These are phyloP conservation scores for Pseudochirops corinnae DNA, from an alignment of 2,797 vertebrate species.

Conservation along the genomic window DNA sequence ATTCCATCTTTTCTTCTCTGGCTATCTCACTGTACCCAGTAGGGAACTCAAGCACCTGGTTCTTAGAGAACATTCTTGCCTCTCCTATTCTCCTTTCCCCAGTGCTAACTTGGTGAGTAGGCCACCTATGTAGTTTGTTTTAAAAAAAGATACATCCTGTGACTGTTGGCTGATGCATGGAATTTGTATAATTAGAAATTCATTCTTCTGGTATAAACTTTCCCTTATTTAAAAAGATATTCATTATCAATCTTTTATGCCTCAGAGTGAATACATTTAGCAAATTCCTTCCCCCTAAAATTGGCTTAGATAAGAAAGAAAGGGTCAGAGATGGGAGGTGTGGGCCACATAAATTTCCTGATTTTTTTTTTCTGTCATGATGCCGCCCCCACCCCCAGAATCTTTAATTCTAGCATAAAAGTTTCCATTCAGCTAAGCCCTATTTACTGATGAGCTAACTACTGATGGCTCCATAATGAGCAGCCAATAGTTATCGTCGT, in stretches of 20 bases:
- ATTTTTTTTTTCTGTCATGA: background rate
- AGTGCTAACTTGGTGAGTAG: background rate
- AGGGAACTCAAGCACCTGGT: background rate
- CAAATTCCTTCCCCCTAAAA: background rate
- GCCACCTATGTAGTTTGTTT: background rate
- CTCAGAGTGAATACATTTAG: background rate
- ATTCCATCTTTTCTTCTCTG: background rate
- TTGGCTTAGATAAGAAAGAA: background rate
- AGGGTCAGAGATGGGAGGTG: background rate
- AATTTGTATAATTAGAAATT: background rate
- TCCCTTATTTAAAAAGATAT: constrained; percentile 11
- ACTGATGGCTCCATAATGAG: background rate
- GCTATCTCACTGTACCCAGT: background rate
- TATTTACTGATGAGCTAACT: rapidly evolving
- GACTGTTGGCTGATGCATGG: background rate
- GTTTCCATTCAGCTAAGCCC: background rate
- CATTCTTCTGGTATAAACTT: background rate
- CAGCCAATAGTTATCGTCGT: background rate
- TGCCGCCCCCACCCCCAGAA: background rate
- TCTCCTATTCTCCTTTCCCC: background rate
- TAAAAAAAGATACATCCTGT: background rate
- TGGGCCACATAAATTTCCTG: background rate
- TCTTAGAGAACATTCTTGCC: background rate
- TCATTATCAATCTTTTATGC: background rate
- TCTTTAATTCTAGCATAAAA: background rate